These are phyloP conservation scores for Hemistola chrysoprasaria DNA, from an alignment of 2,888 invertebrate genomes.

Conservation along the genomic window DNA sequence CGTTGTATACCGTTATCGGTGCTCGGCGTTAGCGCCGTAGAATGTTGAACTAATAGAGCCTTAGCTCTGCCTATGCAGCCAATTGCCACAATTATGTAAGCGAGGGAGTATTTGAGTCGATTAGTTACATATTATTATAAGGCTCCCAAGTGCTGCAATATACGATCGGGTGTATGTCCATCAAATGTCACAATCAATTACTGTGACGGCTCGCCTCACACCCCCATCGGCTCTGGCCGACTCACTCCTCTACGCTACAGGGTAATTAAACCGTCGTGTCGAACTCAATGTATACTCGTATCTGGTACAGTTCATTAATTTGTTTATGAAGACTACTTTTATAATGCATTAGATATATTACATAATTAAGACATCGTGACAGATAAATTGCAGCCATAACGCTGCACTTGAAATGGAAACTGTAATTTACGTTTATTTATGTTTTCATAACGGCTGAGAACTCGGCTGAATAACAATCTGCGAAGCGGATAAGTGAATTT, in stretches of 20 bases:
- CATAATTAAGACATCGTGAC: slow-evolving; percentile 8
- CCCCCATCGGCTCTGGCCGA: slow-evolving; percentile 31
- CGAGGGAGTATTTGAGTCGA: slow-evolving; percentile 25
- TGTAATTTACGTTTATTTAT: slow-evolving; percentile 64
- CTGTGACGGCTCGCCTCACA: slow-evolving; percentile 46
- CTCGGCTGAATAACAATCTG: slow-evolving; percentile 71
- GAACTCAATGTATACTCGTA: slow-evolving; percentile 26
- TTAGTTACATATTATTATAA: slow-evolving; percentile 30
- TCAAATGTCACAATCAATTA: slow-evolving; percentile 80
- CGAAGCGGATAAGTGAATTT: slow-evolving; percentile 75
- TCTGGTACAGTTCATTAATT: too few species aligned
- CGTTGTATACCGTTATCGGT: slow-evolving; percentile 8
- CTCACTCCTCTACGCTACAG: slow-evolving; percentile 33
- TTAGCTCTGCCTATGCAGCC: slow-evolving; percentile 9
- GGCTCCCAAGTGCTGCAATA: slow-evolving; percentile 61
- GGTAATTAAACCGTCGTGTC: slow-evolving; percentile 58
- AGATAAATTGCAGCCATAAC: slow-evolving; percentile 35
- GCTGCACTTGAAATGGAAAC: slow-evolving; percentile 42
- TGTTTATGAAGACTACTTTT: slow-evolving; percentile 10
- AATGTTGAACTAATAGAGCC: slow-evolving; percentile 15
- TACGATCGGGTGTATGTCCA: slow-evolving; percentile 63
- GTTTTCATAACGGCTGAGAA: slow-evolving; percentile 62
- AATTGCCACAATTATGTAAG: slow-evolving; percentile 14
- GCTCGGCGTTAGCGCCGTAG: slow-evolving; percentile 3
- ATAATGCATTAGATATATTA: slow-evolving; percentile 4